A percentile compares a stretch with the other conserved stretches of the same genome.
phyloP scores from a whole-genome alignment of 2,113 vertebrate genomes.

The Anser cygnoides region DNA sequence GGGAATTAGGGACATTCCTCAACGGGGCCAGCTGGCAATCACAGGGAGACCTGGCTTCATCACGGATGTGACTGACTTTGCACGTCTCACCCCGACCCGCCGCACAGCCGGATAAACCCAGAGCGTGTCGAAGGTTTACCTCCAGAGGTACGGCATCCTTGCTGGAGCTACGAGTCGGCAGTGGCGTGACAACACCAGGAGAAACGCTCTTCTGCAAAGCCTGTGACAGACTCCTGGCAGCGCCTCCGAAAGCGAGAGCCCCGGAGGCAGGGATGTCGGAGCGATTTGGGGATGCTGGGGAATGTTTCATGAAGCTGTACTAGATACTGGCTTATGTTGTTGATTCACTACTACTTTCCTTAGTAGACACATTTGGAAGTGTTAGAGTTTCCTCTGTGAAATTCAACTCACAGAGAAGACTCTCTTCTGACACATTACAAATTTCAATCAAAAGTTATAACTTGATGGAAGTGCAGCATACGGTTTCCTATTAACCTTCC shows the following conservation, averaged over 20 bases:
- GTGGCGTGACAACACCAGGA: neutral
- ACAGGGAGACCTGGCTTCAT: neutral
- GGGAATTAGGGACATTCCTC: slow-evolving; percentile 43
- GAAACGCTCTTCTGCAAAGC: neutral
- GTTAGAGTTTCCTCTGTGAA: neutral
- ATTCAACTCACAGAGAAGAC: neutral
- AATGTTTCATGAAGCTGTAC: neutral
- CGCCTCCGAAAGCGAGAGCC: neutral
- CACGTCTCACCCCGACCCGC: neutral
- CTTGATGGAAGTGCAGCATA: neutral
- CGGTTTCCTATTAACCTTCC: neutral
- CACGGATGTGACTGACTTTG: neutral
- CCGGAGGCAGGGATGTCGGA: neutral
- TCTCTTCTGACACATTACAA: neutral
- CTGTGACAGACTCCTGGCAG: neutral
- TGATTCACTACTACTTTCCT: neutral
- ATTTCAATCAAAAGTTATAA: slow-evolving; percentile 26
- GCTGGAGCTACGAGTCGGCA: neutral
- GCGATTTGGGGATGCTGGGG: neutral
- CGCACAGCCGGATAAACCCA: neutral
- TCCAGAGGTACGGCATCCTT: neutral
- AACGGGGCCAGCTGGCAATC: slow-evolving; percentile 30
- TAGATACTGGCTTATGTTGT: neutral
- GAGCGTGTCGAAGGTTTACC: neutral
- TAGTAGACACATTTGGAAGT: neutral